Base-by-base conservation (phyloP, 2,113 vertebrate species). In the Heterocephalus glaber region DNA sequence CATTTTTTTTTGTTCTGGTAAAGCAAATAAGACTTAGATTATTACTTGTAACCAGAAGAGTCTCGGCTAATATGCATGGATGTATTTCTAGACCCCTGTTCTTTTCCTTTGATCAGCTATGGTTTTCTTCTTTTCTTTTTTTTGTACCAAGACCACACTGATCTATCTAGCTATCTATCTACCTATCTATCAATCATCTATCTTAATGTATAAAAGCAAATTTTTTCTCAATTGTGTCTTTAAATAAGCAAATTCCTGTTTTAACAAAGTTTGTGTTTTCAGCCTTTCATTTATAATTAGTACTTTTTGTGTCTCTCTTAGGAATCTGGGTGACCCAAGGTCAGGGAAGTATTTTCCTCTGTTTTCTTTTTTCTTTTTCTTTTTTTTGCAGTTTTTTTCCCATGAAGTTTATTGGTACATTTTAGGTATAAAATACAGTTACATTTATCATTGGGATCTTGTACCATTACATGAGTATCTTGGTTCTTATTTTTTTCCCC, bases 231-330 rank as follows among this genome's bases (percentile, higher is more conserved):
- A 49, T 85, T 19, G 3, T 65, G 1, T 84, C 38, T 79, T 68
- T 92, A 70, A 94, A 83, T 90, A 84, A 77, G 16, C 17, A 63
- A 89, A n/a, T 92, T 80, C 38, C 56, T 92, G 82, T 88, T 92
- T 92, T 89, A 61, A 92, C 66, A 54, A 84, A 70, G 44, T 92
- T 20, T 92, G 30, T 9, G 24, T 82, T 70, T 63, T 70, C 20
- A 8, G 0, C 2, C 44, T 89, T 70, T 94, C 33, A 33, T 72
- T 92, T 65, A 20, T 70, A 89, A 70, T 86, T 63, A 47, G n/a
- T 56, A 56, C 3, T 44, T 70, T 92, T 54, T 80, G 5, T 85
- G 41, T 72, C 49, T 83, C 52, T 22, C 54, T 83, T 47, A 83
- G 17, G 68, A 89, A 56, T 41, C 5, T 72, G 79, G 60, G 49